Conservation (phyloP, 2,797 vertebrate species). For the Loriculus beryllinus region DNA sequence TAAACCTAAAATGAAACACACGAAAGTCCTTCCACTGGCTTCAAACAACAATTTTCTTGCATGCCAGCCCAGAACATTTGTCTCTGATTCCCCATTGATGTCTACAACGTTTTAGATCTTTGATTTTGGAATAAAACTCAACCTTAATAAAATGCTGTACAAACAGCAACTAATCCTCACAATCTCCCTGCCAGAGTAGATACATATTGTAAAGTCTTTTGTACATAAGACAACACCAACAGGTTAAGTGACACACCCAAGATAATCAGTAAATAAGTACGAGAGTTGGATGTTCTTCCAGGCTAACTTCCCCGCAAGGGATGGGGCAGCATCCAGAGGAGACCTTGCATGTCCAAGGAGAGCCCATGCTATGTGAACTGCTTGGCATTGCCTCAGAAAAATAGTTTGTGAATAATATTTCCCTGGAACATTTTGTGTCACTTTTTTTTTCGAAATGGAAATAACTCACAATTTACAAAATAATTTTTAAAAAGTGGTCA, state of each 20-base stretch:
- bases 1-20: background rate
- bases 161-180: background rate
- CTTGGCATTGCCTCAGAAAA: background rate
- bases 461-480: background rate
- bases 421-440: background rate
- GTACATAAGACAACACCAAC: background rate
- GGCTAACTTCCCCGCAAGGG: background rate
- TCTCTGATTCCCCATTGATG: background rate
- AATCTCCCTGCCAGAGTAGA: background rate
- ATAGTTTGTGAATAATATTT: background rate
- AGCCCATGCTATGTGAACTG: background rate
- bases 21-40: background rate
- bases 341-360: background rate
- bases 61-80: background rate
- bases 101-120: background rate
- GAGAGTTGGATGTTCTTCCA: background rate
- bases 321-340: background rate
- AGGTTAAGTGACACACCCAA: background rate
- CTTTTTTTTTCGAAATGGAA: background rate
- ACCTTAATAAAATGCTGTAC: background rate
- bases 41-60: background rate
- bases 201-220: background rate
- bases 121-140: background rate
- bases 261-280: background rate
- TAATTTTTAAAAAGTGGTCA: background rate